These are phyloP conservation scores for Nasonia longicornis DNA, from an alignment of 1,140 invertebrate species.

Conservation along the genomic window DNA sequence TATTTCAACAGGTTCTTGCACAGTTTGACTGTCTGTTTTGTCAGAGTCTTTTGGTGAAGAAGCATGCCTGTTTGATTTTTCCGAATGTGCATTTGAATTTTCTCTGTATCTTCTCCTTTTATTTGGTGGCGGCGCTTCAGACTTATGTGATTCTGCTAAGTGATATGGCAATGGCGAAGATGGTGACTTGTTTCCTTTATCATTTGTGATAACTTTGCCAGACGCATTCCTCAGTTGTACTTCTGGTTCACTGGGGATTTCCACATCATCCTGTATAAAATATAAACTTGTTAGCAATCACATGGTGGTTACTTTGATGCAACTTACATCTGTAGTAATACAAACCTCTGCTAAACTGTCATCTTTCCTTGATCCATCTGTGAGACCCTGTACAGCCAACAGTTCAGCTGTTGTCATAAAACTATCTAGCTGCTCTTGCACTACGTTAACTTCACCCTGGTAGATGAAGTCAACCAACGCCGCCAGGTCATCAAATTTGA, in stretches of 20 bases:
- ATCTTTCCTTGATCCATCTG: constrained; percentile 68
- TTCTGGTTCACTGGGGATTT: constrained; percentile 68
- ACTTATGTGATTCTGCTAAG: constrained; percentile 57
- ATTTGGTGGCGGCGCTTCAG: constrained; percentile 62
- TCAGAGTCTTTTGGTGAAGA: constrained; percentile 61
- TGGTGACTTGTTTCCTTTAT: constrained; percentile 63
- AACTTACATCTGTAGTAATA: constrained; percentile 15
- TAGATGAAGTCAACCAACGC: constrained; percentile 90
- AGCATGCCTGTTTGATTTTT: constrained; percentile 56
- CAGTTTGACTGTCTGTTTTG: constrained; percentile 57
- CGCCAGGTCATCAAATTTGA: constrained; percentile 83
- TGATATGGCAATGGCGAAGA: constrained; percentile 62
- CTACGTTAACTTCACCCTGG: constrained; percentile 77
- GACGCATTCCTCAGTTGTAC: constrained; percentile 66
- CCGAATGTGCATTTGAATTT: constrained; percentile 57
- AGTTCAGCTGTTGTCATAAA: constrained; percentile 77
- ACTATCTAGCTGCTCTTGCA: constrained; percentile 74
- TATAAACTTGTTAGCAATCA: background rate
- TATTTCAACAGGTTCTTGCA: constrained; percentile 66
- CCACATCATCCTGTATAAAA: constrained; percentile 62
- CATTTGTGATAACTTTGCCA: constrained; percentile 62
- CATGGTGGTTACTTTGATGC: background rate
- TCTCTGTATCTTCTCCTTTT: constrained; percentile 67
- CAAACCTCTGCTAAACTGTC: constrained; percentile 64
- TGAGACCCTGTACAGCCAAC: constrained; percentile 75